Conservation (phyloP, 2,797 vertebrate species). For the Eospalax fontanierii region DNA sequence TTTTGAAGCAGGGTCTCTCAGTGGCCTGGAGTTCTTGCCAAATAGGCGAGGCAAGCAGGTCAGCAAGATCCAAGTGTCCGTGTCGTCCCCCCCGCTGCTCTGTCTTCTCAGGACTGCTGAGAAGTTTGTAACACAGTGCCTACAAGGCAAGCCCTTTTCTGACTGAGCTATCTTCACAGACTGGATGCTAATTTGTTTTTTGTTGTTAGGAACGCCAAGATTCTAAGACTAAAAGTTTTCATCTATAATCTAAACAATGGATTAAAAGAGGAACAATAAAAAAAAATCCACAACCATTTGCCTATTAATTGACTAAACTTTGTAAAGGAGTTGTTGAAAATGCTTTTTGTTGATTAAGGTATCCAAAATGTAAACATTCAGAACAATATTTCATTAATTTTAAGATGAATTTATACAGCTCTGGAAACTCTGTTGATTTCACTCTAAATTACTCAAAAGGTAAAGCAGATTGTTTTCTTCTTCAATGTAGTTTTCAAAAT, state of each 20-base stretch:
- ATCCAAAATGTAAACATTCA: conserved; percentile 8
- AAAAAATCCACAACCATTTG: conserved; percentile 1
- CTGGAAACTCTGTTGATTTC: not conserved
- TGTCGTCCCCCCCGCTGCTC: too few relatives aligned
- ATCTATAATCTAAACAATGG: not conserved
- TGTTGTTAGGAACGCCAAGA: not conserved
- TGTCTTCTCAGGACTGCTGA: not conserved
- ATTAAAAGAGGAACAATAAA: not conserved
- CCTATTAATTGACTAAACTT: not conserved
- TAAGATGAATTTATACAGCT: not conserved
- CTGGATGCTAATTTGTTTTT: not conserved
- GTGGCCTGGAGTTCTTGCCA: not conserved
- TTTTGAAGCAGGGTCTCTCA: not conserved
- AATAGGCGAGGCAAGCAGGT: not conserved
- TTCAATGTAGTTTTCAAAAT: conserved; percentile 49
- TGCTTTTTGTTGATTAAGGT: not conserved
- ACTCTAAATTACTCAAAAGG: not conserved
- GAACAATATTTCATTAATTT: conserved; percentile 19
- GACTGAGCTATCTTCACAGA: not conserved
- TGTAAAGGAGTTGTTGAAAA: conserved; percentile 18
- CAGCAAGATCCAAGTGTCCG: too few relatives aligned
- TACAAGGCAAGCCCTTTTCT: not conserved
- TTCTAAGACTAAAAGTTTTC: not conserved
- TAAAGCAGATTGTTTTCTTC: not conserved
- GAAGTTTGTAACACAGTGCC: too few relatives aligned